These are phyloP conservation scores for Drosophila orosa DNA, from an alignment of 1,140 invertebrate species.

Conservation along the genomic window DNA sequence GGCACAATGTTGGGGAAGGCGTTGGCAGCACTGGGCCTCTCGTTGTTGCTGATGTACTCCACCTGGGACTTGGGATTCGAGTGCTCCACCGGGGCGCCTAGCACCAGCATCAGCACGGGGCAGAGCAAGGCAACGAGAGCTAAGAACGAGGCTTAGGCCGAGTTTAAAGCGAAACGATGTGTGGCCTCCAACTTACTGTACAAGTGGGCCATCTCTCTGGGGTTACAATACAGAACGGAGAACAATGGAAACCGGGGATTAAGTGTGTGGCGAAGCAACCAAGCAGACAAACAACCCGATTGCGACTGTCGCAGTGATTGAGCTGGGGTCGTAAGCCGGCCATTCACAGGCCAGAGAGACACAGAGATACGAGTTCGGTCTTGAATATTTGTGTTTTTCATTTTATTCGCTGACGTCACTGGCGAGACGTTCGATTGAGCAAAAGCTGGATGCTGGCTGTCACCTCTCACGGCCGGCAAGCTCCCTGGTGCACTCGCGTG, in stretches of 20 bases:
- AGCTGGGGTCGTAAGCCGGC: conserved; percentile 18
- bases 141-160: not conserved
- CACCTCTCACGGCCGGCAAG: conserved; percentile 7
- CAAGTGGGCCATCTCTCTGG: conserved; percentile 5
- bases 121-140: conserved; percentile 34
- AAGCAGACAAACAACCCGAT: conserved; percentile 30
- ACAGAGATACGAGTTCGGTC: not conserved
- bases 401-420: conserved; percentile 36
- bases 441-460: not conserved
- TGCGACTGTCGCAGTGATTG: conserved; percentile 19
- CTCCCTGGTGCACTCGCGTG: conserved; percentile 7
- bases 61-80: conserved; percentile 73
- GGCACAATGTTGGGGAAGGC: conserved; percentile 58
- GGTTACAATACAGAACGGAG: not conserved
- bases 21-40: conserved; percentile 11
- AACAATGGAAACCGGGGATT: not conserved
- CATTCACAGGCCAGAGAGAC: conserved; percentile 28
- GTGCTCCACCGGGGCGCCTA: conserved; percentile 38
- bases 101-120: not conserved
- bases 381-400: conserved; percentile 9
- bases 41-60: conserved; percentile 61
- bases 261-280: not conserved
- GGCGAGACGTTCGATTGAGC: conserved; percentile 1
- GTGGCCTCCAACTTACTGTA: conserved; percentile 18
- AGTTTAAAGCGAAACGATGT: not conserved